phyloP scores from a whole-genome alignment of 2,797 vertebrate genomes.

The Semotilus atromaculatus region DNA sequence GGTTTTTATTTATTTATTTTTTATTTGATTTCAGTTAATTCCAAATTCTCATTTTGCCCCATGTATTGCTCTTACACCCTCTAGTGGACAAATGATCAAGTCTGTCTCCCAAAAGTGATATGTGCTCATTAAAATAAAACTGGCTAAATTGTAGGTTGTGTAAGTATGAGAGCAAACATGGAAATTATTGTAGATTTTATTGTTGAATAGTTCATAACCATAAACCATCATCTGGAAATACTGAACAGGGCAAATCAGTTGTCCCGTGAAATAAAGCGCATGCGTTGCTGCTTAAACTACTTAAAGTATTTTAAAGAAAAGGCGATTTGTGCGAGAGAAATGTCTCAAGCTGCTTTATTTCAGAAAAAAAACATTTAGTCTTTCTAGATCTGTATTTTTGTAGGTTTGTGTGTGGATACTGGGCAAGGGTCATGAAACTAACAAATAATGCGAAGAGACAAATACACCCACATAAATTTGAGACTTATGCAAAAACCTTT shows the following conservation, averaged over 20 bases:
- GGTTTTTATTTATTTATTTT: not conserved
- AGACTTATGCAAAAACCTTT: not conserved
- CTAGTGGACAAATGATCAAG: constrained; percentile 21
- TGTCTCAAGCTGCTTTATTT: constrained; percentile 9
- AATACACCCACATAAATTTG: not conserved
- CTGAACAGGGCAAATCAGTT: not conserved
- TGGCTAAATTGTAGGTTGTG: not conserved
- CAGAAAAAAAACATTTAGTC: constrained; percentile 23
- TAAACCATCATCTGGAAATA: not conserved
- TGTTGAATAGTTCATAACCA: not conserved
- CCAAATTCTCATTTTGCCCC: constrained; percentile 22
- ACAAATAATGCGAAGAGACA: not conserved
- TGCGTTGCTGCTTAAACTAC: not conserved
- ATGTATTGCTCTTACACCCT: constrained; percentile 32
- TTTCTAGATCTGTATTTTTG: not conserved
- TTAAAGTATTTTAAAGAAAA: constrained; percentile 20
- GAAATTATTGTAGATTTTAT: not conserved
- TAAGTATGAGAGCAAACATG: not conserved
- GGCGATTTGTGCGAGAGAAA: constrained; percentile 1
- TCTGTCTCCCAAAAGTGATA: not conserved
- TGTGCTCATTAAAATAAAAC: not conserved
- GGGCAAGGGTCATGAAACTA: constrained; percentile 5
- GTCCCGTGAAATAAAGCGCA: not conserved
- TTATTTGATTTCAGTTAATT: not conserved
- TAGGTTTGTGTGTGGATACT: constrained; percentile 6